These are phyloP conservation scores for Ambastaia sidthimunki DNA, from an alignment of 2,797 vertebrate genomes.

Conservation along the genomic window DNA sequence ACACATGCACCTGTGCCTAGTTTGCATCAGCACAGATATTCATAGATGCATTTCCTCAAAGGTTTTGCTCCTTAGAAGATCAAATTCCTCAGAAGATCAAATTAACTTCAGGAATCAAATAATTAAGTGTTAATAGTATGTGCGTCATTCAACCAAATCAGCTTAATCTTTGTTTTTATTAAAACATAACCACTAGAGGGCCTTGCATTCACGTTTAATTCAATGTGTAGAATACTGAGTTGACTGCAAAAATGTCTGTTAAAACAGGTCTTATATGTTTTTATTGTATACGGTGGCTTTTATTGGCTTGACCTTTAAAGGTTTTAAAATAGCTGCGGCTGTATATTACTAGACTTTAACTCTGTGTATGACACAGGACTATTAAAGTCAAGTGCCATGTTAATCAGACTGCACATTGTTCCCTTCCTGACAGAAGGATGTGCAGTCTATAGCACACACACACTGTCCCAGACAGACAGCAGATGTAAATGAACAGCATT, in stretches of 20 bases:
- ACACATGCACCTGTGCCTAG: neutral
- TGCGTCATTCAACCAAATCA: neutral
- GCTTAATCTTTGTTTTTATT: conserved; percentile 7
- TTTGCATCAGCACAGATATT: neutral
- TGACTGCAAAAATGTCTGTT: neutral
- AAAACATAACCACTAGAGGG: conserved; percentile 53
- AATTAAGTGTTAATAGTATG: neutral
- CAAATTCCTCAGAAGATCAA: too few species aligned
- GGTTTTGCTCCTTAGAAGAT: too few species aligned
- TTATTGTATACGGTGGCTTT: neutral
- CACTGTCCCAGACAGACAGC: conserved; percentile 25
- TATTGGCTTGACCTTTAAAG: neutral
- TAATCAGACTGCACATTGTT: conserved; percentile 38
- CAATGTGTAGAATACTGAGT: neutral
- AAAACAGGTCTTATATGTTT: neutral
- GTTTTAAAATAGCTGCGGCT: neutral
- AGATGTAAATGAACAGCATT: conserved; percentile 35
- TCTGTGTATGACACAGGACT: conserved; percentile 1
- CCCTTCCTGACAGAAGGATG: conserved; percentile 19
- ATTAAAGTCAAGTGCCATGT: conserved; percentile 25
- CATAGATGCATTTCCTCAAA: neutral
- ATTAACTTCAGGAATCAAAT: neutral
- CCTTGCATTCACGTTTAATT: conserved; percentile 32
- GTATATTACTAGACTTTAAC: conserved; percentile 6
- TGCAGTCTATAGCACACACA: neutral